Evolutionary conservation across 2,888 invertebrate genomes (phyloP).

Genomic region (Eilema depressum): DNA sequence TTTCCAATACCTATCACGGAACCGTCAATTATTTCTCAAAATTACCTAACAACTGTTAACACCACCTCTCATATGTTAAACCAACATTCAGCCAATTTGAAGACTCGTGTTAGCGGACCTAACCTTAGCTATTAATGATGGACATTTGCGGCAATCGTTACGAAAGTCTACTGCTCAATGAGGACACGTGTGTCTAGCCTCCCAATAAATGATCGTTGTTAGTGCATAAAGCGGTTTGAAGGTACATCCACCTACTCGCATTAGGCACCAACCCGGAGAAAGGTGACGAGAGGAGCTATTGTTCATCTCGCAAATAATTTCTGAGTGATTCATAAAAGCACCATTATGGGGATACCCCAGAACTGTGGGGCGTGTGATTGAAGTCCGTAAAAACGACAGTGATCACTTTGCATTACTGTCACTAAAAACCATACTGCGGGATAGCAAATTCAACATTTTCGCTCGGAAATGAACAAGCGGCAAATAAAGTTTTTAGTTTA

Average conservation of each 20-base stretch:
- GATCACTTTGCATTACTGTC: too few relatives aligned
- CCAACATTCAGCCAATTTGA: not conserved
- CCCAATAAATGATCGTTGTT: not conserved
- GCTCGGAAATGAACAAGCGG: too few relatives aligned
- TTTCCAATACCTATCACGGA: too few relatives aligned
- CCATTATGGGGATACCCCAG: not conserved
- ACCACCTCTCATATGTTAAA: too few relatives aligned
- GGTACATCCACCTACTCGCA: not conserved
- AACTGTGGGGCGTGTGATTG: too few relatives aligned
- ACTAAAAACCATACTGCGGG: too few relatives aligned
- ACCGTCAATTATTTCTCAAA: not conserved
- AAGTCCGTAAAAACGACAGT: too few relatives aligned
- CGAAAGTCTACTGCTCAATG: not conserved
- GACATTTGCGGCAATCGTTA: constrained; percentile 2
- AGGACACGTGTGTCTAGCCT: not conserved
- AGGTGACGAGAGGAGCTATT: not conserved
- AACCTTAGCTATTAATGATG: not conserved
- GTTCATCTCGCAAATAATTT: not conserved
- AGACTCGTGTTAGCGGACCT: not conserved
- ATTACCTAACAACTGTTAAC: not conserved
- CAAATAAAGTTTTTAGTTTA: too few relatives aligned
- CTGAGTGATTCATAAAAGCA: not conserved
- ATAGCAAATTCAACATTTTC: too few relatives aligned
- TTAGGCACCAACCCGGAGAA: not conserved
- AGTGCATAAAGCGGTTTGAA: too few relatives aligned